These are phyloP conservation scores for Drosophila ironensis DNA, from an alignment of 1,140 invertebrate species.

Conservation along the genomic window DNA sequence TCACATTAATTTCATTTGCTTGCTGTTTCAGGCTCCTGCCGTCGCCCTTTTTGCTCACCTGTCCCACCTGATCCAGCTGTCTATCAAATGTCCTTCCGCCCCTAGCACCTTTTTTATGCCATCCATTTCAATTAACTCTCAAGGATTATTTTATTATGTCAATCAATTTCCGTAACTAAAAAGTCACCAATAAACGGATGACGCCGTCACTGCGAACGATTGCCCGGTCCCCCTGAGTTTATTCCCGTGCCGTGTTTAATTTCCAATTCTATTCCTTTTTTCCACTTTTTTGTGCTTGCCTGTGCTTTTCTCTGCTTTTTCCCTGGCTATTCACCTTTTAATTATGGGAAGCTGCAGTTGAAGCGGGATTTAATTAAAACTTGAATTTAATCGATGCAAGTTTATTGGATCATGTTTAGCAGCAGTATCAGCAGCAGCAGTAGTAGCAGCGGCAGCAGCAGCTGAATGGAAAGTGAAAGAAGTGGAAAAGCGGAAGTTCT, in stretches of 20 bases:
- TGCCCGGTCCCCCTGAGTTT: conserved; percentile 5
- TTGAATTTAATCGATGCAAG: conserved; percentile 32
- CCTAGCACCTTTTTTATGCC: neutral
- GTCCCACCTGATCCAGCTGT: conserved; percentile 54
- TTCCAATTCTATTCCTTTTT: conserved; percentile 1
- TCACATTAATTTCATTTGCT: conserved; percentile 77
- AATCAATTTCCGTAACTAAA: conserved; percentile 78
- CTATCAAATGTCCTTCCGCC: conserved; percentile 6
- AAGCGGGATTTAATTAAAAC: conserved; percentile 53
- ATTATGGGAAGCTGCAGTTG: conserved; percentile 23
- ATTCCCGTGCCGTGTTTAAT: conserved; percentile 11
- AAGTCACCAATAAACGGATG: conserved; percentile 54
- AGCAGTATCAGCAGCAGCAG: too few species aligned
- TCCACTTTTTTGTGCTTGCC: conserved; percentile 2
- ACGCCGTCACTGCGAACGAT: neutral
- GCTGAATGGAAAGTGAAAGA: too few species aligned
- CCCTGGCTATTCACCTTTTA: conserved; percentile 21
- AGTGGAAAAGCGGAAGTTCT: neutral
- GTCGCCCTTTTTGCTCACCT: conserved; percentile 38
- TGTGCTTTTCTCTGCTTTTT: neutral
- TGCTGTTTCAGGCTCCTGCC: conserved; percentile 28
- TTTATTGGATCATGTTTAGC: conserved; percentile 16
- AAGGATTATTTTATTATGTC: conserved; percentile 80
- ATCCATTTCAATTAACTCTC: conserved; percentile 76
- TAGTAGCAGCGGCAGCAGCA: too few species aligned